Base-by-base conservation (phyloP, 2,797 vertebrate species). In the Poecilia wingei region DNA sequence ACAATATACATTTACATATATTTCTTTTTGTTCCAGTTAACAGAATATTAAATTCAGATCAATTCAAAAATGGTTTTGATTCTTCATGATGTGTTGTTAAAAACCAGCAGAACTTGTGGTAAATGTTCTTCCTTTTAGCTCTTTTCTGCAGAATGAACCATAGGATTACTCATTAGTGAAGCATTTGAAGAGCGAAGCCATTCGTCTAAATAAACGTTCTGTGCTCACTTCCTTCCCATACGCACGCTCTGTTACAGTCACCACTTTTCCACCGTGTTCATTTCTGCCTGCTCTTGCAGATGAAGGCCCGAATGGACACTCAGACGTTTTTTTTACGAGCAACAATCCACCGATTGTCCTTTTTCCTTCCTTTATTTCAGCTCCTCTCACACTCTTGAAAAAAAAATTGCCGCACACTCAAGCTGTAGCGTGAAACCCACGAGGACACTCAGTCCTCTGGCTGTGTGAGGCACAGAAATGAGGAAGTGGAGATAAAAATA, bases 401-500 rank as follows among this genome's bases (percentile, higher is more conserved):
- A 83, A 82, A 55, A 85, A 82, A 49, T 70, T 74, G 59, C 55
- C 75, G 77, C 72, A 22, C 47, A 1, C 72, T 87, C 68, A 80
- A 78, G 83, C 81, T 86, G 85, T 49, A 86, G 81, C 0, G 55
- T 85, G 82, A 87, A 89, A 88, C 82, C 79, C 47, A 81, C 1
- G 75, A 89, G 87, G 87, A 90, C 84, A 85, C 82, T 87, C 81
- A 82, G 57, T 90, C 75, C 88, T 76, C 61, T 55, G 79, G 82
- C 78, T 84, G 70, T 72, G 74, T n/a, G 77, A 88, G 78, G 80
- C 80, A 79, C 79, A 85, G 82, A 79, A 85, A 92, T 85, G 80
- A 86, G 92, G 91, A 93, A 90, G 93, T 90, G 84, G 80, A 89
- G 92, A 93, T 94, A 93, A 93, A 93, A 94, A 93, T 91, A 94